Base-by-base conservation (phyloP, 2,113 vertebrate species). In the Hyla sarda region DNA sequence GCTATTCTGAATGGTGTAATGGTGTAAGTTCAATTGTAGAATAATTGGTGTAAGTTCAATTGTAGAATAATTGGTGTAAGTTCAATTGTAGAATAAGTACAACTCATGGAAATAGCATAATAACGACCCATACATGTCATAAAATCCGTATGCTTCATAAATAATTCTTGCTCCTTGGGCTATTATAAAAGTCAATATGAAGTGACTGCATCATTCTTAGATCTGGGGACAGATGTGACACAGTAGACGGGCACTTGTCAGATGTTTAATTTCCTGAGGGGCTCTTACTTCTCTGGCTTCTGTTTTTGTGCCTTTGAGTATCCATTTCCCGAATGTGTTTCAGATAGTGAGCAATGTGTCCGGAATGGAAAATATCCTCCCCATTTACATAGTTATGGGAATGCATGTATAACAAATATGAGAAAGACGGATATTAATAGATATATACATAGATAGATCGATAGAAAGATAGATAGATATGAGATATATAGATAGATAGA, bases 251-350 rank as follows among this genome's bases (percentile, higher is more conserved):
- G 14, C 54, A 41, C 54, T 50, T 62, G 32, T 60, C 77, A 60
- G 77, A 50, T 48, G 77, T 80, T 80, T 80, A 62, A 80, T 80
- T 60, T 80, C 77, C 77, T 80, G 56, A 34, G 34, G 77, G 52
- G 10, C 48, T 25, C 5, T 21, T 52, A 77, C 5, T 30, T 77
- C 48, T 74, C 72, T 25, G 72, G 76, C 76, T 34, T n/a, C 50
- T 79, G 30, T 54, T 79, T 50, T 47, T 41, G 47, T 81, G 78
- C 58, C 78, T 62, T 60, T 25, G 78, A 65, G 56, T 62, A 47
- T 62, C 21, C 34, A 62, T 62, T 62, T 62, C 41, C 78, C 58
- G 2, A 7, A 60, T 81, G 56, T 65, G 17, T 41, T 41, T 37
- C 37, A 19, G n/a, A 65, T 32, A 47, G 14, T 1, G 34, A 62